Evolutionary conservation across 2,113 vertebrate species (phyloP).

Genomic region (Poeciliopsis turrubarensis): DNA sequence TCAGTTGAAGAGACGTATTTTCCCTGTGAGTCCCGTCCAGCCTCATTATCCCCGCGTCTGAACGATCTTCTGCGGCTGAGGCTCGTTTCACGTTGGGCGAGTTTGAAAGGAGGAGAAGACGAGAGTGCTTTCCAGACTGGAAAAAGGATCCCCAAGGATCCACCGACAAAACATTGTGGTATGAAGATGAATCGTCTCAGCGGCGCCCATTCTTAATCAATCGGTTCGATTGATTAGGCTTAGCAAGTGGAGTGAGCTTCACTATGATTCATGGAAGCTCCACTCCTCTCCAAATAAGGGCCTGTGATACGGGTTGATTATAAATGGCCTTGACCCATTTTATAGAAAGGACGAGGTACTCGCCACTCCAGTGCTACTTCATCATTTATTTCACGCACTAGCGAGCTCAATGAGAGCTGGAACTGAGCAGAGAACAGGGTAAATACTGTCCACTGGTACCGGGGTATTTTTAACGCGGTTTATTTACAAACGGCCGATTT

Average conservation of each 20-base stretch:
- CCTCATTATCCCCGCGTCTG: conserved; percentile 1
- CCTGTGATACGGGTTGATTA: conserved; percentile 42
- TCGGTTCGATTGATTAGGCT: conserved; percentile 27
- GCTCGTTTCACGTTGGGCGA: not conserved
- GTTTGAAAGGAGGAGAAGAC: conserved; percentile 2
- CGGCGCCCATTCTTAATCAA: conserved; percentile 17
- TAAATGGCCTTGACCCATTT: conserved; percentile 67
- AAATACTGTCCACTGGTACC: not conserved
- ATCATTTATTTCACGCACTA: conserved; percentile 54
- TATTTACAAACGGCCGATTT: too few relatives aligned
- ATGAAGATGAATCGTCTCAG: conserved; percentile 37
- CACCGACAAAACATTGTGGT: not conserved
- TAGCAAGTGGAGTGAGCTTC: conserved; percentile 6
- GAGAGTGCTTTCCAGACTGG: not conserved
- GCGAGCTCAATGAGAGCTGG: conserved; percentile 10
- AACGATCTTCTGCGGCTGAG: conserved; percentile 1
- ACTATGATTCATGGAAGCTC: conserved; percentile 33
- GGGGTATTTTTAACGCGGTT: not conserved
- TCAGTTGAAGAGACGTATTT: conserved; percentile 41
- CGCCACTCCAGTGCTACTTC: conserved; percentile 50
- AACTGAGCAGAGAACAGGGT: conserved; percentile 11
- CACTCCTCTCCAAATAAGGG: conserved; percentile 13
- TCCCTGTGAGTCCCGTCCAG: conserved; percentile 23
- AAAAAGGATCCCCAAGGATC: conserved; percentile 1
- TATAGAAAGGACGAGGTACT: conserved; percentile 47